phyloP scores from a whole-genome alignment of 35 echinoderm and acorn worm genomes.

The Eucidaris tribuloides region DNA sequence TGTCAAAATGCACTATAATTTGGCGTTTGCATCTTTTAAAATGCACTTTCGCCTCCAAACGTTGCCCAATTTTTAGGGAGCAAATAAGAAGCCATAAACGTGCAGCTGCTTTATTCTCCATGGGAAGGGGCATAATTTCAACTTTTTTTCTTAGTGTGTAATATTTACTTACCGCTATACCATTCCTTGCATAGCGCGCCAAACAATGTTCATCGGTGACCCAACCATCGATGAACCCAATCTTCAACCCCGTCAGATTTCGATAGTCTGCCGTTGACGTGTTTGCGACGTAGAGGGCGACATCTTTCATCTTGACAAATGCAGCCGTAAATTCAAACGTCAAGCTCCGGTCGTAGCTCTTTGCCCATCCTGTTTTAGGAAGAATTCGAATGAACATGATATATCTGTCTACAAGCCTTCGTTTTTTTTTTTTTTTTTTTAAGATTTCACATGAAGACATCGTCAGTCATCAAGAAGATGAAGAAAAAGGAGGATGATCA shows the following conservation, averaged over 20 bases:
- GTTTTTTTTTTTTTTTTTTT: neutral
- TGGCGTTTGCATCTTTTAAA: too few species aligned
- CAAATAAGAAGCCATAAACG: too few species aligned
- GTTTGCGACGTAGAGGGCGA: slow-evolving; percentile 3
- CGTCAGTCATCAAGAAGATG: neutral
- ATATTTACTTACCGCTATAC: neutral
- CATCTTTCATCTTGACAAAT: slow-evolving; percentile 4
- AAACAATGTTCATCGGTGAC: slow-evolving; percentile 8
- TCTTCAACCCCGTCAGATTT: neutral
- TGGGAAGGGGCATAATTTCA: too few species aligned
- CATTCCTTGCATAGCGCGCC: neutral
- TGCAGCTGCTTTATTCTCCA: too few species aligned
- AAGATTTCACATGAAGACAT: neutral
- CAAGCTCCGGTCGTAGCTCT: neutral
- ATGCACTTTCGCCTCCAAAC: too few species aligned
- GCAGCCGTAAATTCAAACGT: neutral
- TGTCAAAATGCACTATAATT: too few species aligned
- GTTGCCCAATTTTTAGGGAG: too few species aligned
- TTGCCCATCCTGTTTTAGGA: slow-evolving; percentile 23
- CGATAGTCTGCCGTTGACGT: slow-evolving; percentile 1
- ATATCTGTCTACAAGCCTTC: too few species aligned
- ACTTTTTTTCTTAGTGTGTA: neutral
- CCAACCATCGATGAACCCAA: slow-evolving; percentile 17
- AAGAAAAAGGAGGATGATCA: neutral
- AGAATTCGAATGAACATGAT: too few species aligned